Evolutionary conservation across 2,797 vertebrate species (phyloP).

Genomic region (Pseudocheirus occidentalis): DNA sequence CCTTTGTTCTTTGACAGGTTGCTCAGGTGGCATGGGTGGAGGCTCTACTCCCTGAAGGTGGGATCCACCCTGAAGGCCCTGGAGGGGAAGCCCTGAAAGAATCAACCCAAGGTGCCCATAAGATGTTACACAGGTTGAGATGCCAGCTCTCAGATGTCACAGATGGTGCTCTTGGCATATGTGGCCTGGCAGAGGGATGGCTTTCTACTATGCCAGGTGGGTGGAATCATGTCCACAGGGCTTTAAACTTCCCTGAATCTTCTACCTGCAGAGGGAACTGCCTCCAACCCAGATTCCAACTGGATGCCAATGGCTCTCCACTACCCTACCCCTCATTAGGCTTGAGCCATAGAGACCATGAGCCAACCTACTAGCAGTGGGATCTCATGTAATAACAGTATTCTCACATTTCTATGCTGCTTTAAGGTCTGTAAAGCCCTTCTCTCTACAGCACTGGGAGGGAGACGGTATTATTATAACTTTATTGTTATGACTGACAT

Average conservation of each 20-base stretch:
- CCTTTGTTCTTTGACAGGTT: neutral
- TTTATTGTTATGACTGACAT: neutral
- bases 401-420: neutral
- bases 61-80: neutral
- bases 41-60: neutral
- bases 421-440: neutral
- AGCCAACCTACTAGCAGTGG: neutral
- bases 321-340: neutral
- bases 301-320: neutral
- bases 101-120: neutral
- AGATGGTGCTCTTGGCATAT: neutral
- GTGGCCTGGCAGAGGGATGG: neutral
- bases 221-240: neutral
- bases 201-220: neutral
- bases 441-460: neutral
- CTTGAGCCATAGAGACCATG: neutral
- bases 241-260: neutral
- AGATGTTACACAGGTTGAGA: neutral
- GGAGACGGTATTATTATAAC: neutral
- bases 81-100: neutral
- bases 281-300: neutral
- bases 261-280: neutral
- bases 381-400: neutral
- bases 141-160: neutral
- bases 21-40: neutral